These are phyloP conservation scores for Pica pica DNA, from an alignment of 2,113 vertebrate genomes.

Conservation along the genomic window DNA sequence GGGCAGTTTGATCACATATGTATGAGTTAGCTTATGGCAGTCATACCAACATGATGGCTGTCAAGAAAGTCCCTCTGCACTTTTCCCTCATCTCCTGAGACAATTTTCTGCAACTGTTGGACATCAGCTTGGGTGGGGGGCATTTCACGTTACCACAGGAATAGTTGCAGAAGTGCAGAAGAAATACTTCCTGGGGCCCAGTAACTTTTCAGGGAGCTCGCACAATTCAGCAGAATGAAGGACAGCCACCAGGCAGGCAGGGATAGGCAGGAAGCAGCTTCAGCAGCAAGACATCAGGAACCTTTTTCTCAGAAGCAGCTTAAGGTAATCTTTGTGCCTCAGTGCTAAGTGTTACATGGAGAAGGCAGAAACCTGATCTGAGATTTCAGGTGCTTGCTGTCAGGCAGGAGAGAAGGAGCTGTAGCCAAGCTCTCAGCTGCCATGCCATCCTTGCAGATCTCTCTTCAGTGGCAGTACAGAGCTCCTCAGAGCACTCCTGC, in stretches of 20 bases:
- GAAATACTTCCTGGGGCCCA: background rate
- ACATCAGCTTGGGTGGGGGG: background rate
- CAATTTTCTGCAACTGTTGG: background rate
- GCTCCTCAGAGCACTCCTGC: background rate
- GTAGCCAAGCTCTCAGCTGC: background rate
- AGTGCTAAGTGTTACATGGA: background rate
- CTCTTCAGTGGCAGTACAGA: background rate
- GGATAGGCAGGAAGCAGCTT: background rate
- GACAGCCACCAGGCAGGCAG: background rate
- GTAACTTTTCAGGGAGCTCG: background rate
- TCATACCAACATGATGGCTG: background rate
- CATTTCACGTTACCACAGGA: background rate
- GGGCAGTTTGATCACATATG: accelerated
- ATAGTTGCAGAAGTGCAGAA: background rate
- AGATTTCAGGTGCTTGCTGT: background rate
- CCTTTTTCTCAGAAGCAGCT: background rate
- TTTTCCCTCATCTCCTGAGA: background rate
- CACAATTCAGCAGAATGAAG: background rate
- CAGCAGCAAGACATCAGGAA: background rate
- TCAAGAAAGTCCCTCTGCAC: background rate
- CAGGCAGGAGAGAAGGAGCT: background rate
- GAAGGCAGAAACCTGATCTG: background rate
- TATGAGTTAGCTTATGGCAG: background rate
- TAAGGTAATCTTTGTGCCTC: background rate
- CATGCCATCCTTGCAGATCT: background rate